Base-by-base conservation (phyloP, 2,797 vertebrate genomes). In the Hippocampus kuda region DNA sequence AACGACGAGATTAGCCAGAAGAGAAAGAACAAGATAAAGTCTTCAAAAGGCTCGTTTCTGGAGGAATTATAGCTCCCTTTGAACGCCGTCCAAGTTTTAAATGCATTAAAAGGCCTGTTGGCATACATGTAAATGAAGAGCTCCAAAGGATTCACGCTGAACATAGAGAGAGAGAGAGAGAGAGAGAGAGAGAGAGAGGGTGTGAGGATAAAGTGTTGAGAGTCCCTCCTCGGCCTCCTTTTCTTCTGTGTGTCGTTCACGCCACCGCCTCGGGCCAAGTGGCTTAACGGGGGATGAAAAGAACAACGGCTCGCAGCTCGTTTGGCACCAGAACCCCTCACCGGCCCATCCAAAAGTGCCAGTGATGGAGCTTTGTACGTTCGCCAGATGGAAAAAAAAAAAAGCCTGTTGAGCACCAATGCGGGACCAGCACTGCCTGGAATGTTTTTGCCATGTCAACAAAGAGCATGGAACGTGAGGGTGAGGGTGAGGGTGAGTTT, bases 11-110 rank as follows among this genome's bases (percentile, higher is more conserved):
- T 95, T 95, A 96, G 93, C 92, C 91, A 91, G 93, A 94, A 95
- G 90, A 94, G 92, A 94, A 94, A 93, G 94, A 95, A 93, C 92
- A 93, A 93, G 93, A 98, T 97, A 99, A 96, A 95, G 93, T 93
- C 92, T 95, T 95, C 88, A 92, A 94, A 96, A 95, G 94, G 92
- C 93, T 93, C 91, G 94, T 95, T 98, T 95, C 95, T 60, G 94
- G 94, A 97, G 93, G 93, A 95, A 96, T 96, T 94, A 95, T 92
- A 92, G 91, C 89, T 76, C 92, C 94, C 94, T 97, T 97, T 99
- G 96, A 98, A 96, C 93, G 89, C 91, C 92, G 91, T 96, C 95
- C 95, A 97, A 96, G 94, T 94, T 96, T 95, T 94, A 93, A 93
- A 92, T 93, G 90, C 92, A 93, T 93, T 94, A 94, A 94, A 94